phyloP scores from a whole-genome alignment of 2,797 vertebrate genomes.

The Macropus fuliginosus region DNA sequence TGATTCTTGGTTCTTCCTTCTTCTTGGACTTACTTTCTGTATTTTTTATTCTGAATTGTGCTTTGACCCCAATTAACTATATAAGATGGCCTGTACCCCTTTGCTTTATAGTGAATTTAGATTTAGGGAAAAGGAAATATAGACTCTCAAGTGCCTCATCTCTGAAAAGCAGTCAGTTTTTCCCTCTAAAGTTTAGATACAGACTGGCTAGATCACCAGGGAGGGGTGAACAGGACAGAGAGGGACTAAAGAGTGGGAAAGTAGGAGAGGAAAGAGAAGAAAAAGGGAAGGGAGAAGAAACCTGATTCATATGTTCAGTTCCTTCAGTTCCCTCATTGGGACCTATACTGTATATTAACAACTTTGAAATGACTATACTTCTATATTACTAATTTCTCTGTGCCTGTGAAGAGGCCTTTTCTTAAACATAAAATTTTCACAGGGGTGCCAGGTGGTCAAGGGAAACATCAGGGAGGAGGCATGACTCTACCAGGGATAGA shows the following conservation, averaged over 20 bases:
- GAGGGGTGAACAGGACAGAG: not conserved
- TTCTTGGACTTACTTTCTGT: constrained; percentile 2
- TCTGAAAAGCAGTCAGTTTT: not conserved
- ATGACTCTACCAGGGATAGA: not conserved
- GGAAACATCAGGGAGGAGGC: not conserved
- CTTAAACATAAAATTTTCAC: not conserved
- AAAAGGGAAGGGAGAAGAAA: not conserved
- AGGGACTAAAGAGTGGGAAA: not conserved
- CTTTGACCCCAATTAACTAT: not conserved
- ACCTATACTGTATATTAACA: not conserved
- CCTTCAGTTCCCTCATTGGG: not conserved
- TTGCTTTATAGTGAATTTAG: not conserved
- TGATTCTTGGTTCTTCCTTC: constrained; percentile 12
- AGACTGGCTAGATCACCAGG: not conserved
- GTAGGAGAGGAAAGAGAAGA: not conserved
- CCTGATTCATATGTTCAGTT: not conserved
- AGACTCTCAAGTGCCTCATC: not conserved
- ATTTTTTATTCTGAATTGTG: constrained; percentile 19
- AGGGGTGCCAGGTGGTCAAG: not conserved
- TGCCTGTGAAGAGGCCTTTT: not conserved
- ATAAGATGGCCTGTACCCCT: not conserved
- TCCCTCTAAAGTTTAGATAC: not conserved
- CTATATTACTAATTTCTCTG: not conserved
- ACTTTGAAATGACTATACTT: not conserved
- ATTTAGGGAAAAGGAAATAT: not conserved